Evolutionary conservation across 2,888 invertebrate genomes (phyloP), one percentile per base, ranked within the genome.

Genomic region (Coremacera marginata): DNA sequence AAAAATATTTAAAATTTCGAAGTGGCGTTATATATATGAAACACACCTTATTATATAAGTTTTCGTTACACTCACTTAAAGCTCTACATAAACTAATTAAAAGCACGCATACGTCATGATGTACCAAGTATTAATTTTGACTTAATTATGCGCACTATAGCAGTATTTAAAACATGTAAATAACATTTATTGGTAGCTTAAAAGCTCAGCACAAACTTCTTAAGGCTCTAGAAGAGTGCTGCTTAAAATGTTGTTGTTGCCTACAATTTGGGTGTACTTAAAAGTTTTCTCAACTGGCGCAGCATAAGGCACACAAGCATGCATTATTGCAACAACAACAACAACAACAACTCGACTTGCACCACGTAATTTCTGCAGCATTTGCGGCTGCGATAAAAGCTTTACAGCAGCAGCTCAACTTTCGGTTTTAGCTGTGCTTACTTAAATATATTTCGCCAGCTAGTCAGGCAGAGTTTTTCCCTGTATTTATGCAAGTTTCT

Each of bases 321-420:
- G 44, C 44, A 44, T 11, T 44, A 44, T 44, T 44, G 44, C 44
- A 44, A 44, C 44, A 44, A 44, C 2, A 7, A 31, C 31, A 31
- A 31, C 3, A 31, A 31, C 31, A 4, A 31, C 31, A 31, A 31
- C 3, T 4, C 5, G 31, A 5, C 31, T 44, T 11, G 2, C 7
- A 9, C 19, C 63, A 31, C 63, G 31, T 63, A 5, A 44, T 49
- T 8, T 51, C 44, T 14, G 27, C 22, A 11, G 63, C 11, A 22
- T 27, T 60, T 60, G 57, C 16, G 34, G 63, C 31, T 63, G n/a
- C 11, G 27, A 68, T 68, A 51, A 68, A 68, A 37, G 68, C 22
- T 22, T 51, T 51, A 51, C 49, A 49, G 68, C 68, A 51, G 51
- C 14, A 44, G 3, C 65, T 65, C 44, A 68, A 49, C 49, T 22